These are phyloP conservation scores for Caenorhabditis zanzibari DNA, from an alignment of 2,888 invertebrate genomes.

Conservation along the genomic window DNA sequence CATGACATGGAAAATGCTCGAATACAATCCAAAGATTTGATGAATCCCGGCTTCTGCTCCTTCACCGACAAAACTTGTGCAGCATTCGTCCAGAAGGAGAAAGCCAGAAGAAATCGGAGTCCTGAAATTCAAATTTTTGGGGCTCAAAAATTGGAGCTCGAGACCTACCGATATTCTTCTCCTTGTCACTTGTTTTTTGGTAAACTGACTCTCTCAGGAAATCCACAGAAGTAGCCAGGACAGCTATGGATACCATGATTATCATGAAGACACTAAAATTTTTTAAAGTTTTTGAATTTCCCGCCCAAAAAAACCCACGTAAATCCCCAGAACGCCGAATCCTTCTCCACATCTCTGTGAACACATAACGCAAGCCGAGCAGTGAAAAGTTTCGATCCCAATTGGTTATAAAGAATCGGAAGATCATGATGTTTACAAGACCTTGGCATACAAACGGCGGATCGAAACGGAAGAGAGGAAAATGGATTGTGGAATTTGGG, in stretches of 20 bases:
- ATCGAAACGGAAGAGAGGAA: slow-evolving; percentile 24
- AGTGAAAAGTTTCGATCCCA: slow-evolving; percentile 45
- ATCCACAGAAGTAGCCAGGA: slow-evolving; percentile 30
- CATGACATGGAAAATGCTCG: slow-evolving; percentile 76
- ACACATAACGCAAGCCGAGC: slow-evolving; percentile 34
- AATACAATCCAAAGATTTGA: slow-evolving; percentile 74
- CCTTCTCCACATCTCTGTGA: slow-evolving; percentile 45
- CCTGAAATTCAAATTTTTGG: slow-evolving; percentile 6
- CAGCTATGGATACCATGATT: slow-evolving; percentile 31
- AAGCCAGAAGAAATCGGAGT: slow-evolving; percentile 48
- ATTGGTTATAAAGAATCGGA: slow-evolving; percentile 50
- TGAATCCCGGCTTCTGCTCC: slow-evolving; percentile 68
- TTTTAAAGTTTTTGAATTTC: not conserved
- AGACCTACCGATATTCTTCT: slow-evolving; percentile 33
- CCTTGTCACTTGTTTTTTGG: slow-evolving; percentile 28
- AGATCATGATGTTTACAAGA: slow-evolving; percentile 53
- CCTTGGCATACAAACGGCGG: slow-evolving; percentile 56
- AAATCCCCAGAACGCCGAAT: slow-evolving; percentile 56
- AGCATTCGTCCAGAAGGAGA: slow-evolving; percentile 70
- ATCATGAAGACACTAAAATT: slow-evolving; percentile 48
- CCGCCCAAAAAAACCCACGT: slow-evolving; percentile 22
- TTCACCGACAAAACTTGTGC: slow-evolving; percentile 53
- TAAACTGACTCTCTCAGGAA: slow-evolving; percentile 49
- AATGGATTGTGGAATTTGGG: slow-evolving; percentile 34
- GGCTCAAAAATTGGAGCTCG: not conserved